phyloP scores from a whole-genome alignment of 2,113 vertebrate species.

The Apteryx owenii region DNA sequence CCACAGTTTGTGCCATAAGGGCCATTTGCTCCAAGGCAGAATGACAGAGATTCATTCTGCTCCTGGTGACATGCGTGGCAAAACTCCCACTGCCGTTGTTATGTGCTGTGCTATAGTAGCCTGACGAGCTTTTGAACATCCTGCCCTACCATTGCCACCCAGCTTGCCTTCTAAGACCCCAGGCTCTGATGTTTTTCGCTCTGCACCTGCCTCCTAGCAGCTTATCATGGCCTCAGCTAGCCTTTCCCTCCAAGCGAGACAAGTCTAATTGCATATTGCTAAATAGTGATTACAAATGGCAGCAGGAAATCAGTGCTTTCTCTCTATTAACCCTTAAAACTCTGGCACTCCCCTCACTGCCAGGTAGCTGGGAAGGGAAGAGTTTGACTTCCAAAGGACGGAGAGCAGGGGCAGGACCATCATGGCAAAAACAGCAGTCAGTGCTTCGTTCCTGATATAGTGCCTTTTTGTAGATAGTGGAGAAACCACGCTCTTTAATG shows the following conservation, averaged over 20 bases:
- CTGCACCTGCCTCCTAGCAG: background rate
- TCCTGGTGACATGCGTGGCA: background rate
- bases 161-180: background rate
- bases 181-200: fast-evolving
- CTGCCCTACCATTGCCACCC: background rate
- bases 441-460: background rate
- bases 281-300: background rate
- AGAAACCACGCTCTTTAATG: background rate
- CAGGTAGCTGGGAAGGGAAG: background rate
- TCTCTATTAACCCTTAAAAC: background rate
- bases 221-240: background rate
- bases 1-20: background rate
- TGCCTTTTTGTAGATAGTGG: background rate
- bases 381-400: background rate
- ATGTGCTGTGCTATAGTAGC: background rate
- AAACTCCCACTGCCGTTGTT: background rate
- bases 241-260: fast-evolving
- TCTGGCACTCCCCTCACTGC: background rate
- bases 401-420: background rate
- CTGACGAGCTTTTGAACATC: background rate
- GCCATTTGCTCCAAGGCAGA: too few relatives aligned
- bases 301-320: background rate
- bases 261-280: background rate
- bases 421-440: background rate
- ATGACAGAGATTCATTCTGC: background rate